These are phyloP conservation scores for Fratercula arctica DNA, from an alignment of 2,797 vertebrate genomes.

Conservation along the genomic window DNA sequence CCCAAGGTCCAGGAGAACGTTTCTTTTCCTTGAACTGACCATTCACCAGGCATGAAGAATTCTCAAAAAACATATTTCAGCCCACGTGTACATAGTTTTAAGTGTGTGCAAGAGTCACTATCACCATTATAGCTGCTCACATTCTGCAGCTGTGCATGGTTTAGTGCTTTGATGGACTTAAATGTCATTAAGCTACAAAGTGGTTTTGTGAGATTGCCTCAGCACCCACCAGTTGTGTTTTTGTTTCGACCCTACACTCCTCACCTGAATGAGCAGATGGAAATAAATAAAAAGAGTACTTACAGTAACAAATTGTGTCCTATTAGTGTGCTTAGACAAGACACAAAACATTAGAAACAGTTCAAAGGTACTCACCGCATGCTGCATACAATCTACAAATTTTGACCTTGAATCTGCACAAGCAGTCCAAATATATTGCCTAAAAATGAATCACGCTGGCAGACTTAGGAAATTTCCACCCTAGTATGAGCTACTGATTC, in stretches of 20 bases:
- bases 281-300: background rate
- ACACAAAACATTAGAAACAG: background rate
- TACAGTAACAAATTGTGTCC: background rate
- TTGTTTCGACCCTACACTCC: background rate
- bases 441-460: background rate
- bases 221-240: background rate
- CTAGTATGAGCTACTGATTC: background rate
- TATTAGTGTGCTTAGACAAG: background rate
- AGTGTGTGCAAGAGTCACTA: background rate
- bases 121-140: background rate
- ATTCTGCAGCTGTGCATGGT: background rate
- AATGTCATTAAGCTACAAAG: background rate
- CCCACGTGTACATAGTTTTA: background rate
- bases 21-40: background rate
- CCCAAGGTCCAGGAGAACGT: background rate
- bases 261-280: background rate
- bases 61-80: background rate
- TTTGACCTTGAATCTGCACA: background rate
- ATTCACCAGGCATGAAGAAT: background rate
- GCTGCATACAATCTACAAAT: background rate
- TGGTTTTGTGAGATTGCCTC: background rate
- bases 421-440: background rate
- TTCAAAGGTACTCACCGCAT: background rate
- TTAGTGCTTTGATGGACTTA: background rate
- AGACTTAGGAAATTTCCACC: background rate